Conservation (phyloP, 2,797 vertebrate genomes). For the Gorsachius magnificus region DNA sequence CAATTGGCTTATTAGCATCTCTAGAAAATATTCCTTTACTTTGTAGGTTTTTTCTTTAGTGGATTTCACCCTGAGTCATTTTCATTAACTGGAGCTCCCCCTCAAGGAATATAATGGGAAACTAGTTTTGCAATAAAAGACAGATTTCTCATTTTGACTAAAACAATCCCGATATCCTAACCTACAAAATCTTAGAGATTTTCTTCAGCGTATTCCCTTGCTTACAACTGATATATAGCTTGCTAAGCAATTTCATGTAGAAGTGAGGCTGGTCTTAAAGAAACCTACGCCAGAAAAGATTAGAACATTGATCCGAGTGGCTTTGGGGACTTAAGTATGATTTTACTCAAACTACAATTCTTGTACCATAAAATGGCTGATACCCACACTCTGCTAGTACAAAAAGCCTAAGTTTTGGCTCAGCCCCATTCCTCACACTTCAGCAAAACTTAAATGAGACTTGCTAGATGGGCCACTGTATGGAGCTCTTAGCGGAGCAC, state of each 20-base stretch:
- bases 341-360: not conserved
- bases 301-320: not conserved
- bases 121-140: not conserved
- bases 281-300: not conserved
- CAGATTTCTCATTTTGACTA: not conserved
- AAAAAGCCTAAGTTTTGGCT: not conserved
- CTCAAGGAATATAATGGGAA: constrained; percentile 58
- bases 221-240: not conserved
- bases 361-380: not conserved
- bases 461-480: not conserved
- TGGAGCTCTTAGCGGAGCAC: not conserved
- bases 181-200: not conserved
- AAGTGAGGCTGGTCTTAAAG: not conserved
- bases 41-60: not conserved
- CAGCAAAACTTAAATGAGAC: not conserved
- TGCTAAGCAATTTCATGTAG: not conserved
- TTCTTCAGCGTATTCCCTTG: not conserved
- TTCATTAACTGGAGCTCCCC: constrained; percentile 66
- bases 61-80: not conserved
- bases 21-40: not conserved
- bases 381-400: not conserved
- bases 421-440: not conserved
- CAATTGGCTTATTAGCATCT: not conserved
- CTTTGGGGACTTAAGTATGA: not conserved
- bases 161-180: not conserved